A percentile compares a stretch with the other conserved stretches of the same genome.
Evolutionary conservation across 2,888 invertebrate species (phyloP).

Genomic region (Andrena praecox): DNA sequence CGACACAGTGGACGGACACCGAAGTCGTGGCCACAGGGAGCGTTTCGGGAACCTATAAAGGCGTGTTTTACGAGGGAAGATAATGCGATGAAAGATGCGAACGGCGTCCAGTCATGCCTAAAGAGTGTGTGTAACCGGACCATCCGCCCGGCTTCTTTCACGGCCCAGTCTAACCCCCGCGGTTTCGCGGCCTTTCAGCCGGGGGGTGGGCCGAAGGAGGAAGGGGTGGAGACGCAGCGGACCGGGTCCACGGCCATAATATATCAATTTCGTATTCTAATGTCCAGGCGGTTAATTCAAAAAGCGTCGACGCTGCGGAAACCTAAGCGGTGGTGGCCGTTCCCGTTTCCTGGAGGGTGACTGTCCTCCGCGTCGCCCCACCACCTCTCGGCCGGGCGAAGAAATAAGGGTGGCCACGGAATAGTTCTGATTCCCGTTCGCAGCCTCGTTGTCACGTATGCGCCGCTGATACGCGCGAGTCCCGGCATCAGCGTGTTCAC

Average conservation of each 20-base stretch:
- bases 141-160: conserved; percentile 75
- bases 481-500: conserved; percentile 47
- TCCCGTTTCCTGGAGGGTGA: conserved; percentile 69
- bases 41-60: conserved; percentile 78
- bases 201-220: conserved; percentile 43
- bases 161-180: conserved; percentile 66
- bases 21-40: conserved; percentile 20
- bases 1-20: not conserved
- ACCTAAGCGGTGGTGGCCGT: conserved; percentile 76
- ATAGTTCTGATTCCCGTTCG: conserved; percentile 43
- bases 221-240: conserved; percentile 4
- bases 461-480: conserved; percentile 79
- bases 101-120: conserved; percentile 82
- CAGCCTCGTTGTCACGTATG: conserved; percentile 76
- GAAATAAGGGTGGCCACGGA: conserved; percentile 46
- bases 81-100: conserved; percentile 85
- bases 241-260: conserved; percentile 76
- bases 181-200: conserved; percentile 65
- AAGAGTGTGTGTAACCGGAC: conserved; percentile 80
- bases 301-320: conserved; percentile 84
- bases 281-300: conserved; percentile 84
- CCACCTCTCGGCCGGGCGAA: conserved; percentile 24
- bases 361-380: conserved; percentile 17
- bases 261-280: conserved; percentile 85
- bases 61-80: conserved; percentile 83